Evolutionary conservation across 2,797 vertebrate species (phyloP).

Genomic region (Enteromius anoplus): DNA sequence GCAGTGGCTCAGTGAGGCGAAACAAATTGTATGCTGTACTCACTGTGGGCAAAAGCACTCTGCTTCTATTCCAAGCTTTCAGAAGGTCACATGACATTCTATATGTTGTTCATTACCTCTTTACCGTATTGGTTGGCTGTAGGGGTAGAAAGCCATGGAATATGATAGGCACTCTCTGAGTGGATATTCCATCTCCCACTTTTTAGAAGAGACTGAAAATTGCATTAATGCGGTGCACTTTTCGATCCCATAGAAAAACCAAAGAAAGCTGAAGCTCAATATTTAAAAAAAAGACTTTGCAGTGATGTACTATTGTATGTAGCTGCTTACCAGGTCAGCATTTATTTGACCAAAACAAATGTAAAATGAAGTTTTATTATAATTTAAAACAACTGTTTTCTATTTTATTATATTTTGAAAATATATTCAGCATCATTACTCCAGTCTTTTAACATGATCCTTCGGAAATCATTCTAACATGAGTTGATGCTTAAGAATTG

Average conservation of each 20-base stretch:
- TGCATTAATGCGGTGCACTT: slow-evolving; percentile 50
- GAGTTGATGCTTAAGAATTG: background rate
- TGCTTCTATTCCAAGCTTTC: slow-evolving; percentile 55
- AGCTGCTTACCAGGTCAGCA: too few relatives aligned
- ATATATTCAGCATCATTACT: background rate
- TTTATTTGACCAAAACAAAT: background rate
- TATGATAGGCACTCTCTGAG: slow-evolving; percentile 55
- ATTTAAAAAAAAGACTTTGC: background rate
- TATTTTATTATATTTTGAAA: background rate
- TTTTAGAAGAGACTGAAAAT: slow-evolving; percentile 51
- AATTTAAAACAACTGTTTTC: too few relatives aligned
- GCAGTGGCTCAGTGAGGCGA: background rate
- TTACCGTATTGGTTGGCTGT: slow-evolving; percentile 55
- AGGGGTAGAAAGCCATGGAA: slow-evolving; percentile 59
- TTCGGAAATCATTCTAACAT: background rate
- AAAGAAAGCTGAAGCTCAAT: background rate
- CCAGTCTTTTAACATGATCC: background rate
- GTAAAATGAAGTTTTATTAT: background rate
- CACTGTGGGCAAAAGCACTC: slow-evolving; percentile 34
- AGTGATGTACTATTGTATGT: background rate
- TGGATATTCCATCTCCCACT: slow-evolving; percentile 49
- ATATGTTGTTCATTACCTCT: slow-evolving; percentile 57
- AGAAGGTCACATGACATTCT: slow-evolving; percentile 57
- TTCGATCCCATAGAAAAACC: slow-evolving; percentile 6
- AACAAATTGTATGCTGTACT: slow-evolving; percentile 10